Percentiles rank a stretch among this genome's conserved stretches.
Evolutionary conservation across 2,888 invertebrate species (phyloP).

Genomic region (Cheilosia soror): DNA sequence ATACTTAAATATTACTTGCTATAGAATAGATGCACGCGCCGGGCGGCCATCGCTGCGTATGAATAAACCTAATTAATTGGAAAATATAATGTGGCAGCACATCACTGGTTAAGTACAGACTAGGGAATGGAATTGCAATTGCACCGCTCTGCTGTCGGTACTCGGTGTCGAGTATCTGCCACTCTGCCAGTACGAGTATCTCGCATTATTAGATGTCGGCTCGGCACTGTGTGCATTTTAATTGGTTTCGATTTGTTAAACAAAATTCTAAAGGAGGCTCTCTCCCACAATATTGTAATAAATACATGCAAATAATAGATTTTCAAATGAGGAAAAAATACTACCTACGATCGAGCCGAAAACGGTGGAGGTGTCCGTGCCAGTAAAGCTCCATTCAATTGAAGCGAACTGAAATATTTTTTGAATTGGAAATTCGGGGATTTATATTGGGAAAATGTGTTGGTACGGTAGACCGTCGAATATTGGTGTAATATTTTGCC

Average conservation of each 20-base stretch:
- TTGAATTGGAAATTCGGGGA: slow-evolving; percentile 40
- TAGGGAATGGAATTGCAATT: slow-evolving; percentile 6
- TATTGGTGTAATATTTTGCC: slow-evolving; percentile 44
- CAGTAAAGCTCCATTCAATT: slow-evolving; percentile 19
- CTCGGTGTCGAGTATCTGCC: too few species aligned
- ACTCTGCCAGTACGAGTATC: background rate
- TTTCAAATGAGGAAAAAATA: background rate
- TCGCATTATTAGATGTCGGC: too few species aligned
- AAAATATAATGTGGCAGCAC: slow-evolving; percentile 43
- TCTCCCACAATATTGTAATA: background rate
- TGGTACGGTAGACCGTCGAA: background rate
- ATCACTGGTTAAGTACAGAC: slow-evolving; percentile 4
- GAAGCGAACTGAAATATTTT: slow-evolving; percentile 32
- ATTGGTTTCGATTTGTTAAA: slow-evolving; percentile 22
- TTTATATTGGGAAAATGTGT: slow-evolving; percentile 9
- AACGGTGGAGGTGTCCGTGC: background rate
- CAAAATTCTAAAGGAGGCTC: background rate
- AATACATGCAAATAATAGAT: slow-evolving; percentile 11
- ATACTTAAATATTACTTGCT: slow-evolving; percentile 52
- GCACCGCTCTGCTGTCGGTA: background rate
- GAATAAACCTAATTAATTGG: slow-evolving; percentile 61
- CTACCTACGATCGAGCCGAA: background rate
- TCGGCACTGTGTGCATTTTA: background rate
- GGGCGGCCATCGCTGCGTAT: background rate
- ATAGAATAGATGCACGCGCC: background rate